Base-by-base conservation (phyloP, 37 sponge, comb jelly and placozoan genomes). In the Ianthella basta region DNA sequence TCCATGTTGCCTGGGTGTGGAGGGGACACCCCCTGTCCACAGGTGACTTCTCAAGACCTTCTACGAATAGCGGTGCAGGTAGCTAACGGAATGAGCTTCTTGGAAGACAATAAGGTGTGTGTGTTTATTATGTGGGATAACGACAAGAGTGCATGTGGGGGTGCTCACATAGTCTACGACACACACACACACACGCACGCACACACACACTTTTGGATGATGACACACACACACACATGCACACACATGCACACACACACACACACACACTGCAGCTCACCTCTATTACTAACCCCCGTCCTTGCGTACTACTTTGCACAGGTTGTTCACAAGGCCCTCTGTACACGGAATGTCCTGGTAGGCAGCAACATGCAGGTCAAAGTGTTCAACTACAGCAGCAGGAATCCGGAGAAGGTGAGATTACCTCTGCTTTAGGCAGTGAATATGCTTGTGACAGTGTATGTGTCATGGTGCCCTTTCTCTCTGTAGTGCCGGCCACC, bases 291-390 rank as follows among this genome's bases (percentile, higher is more conserved):
- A 44, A n/a, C n/a, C n/a, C n/a, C n/a, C 8, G 50, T 10, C 50
- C 6, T 44, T 44, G 50, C 8, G 3, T 44, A 8, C 6, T 44
- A 3, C 8, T 8, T 44, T 44, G 50, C 14, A 16, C 68, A 92
- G 92, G 32, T 88, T 61, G 86, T 88, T 32, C 93, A 93, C 53
- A 70, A 87, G 53, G 82, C 93, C 18, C 83, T 93, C 56, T 89
- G 93, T 84, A 85, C 87, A 19, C 83, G 83, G 39, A 93, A 93
- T 82, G 80, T 93, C 15, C 80, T 93, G 38, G 93, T 93, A 3
- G 90, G 93, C 29, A 81, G 80, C 15, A 81, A 87, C 40, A 84
- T 93, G 85, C 83, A 87, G 18, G 67, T 93, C 39, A 93, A 93
- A 69, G 86, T 93, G 33, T 86, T 61, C 70, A 93, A 93, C 63